Percentiles rank a stretch among this genome's conserved stretches.
Evolutionary conservation across 1,140 invertebrate species (phyloP).

Genomic region (Dendrolimus kikuchii): DNA sequence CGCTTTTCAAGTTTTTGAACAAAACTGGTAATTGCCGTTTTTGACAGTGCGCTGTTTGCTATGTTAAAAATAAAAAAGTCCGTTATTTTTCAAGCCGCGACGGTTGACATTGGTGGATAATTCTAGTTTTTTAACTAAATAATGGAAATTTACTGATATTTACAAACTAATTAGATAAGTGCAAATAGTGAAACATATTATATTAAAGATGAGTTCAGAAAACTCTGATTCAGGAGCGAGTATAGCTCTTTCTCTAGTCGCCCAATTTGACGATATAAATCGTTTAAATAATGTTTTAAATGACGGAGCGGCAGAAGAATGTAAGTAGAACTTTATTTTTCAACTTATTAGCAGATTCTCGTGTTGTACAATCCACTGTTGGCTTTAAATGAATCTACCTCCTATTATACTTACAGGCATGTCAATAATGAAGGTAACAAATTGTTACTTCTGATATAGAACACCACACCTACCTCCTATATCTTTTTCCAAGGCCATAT

Average conservation of each 20-base stretch:
- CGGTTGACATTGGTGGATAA: slow-evolving; percentile 5
- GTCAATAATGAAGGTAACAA: no score
- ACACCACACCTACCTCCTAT: no score
- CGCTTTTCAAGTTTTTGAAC: slow-evolving; percentile 1
- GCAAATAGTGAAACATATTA: neutral
- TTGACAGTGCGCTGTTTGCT: slow-evolving; percentile 6
- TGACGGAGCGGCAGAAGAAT: slow-evolving; percentile 79
- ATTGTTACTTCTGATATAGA: no score
- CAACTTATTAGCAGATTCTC: neutral
- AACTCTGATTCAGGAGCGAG: slow-evolving; percentile 46
- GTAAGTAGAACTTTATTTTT: slow-evolving; percentile 49
- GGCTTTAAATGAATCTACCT: no score
- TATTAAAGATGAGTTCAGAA: slow-evolving; percentile 50
- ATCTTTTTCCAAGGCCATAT: no score
- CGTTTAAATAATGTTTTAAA: slow-evolving; percentile 77
- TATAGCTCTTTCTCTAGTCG: slow-evolving; percentile 49
- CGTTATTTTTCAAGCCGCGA: slow-evolving; percentile 19
- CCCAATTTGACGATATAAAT: slow-evolving; percentile 78
- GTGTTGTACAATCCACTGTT: no score
- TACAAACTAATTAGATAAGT: neutral
- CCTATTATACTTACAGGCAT: no score
- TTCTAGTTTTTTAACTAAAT: no score
- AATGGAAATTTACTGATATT: slow-evolving; percentile 4
- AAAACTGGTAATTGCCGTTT: slow-evolving; percentile 2
- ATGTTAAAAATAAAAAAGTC: slow-evolving; percentile 1